phyloP scores from a whole-genome alignment of 2,113 vertebrate genomes.

The Epinephelus fuscoguttatus region DNA sequence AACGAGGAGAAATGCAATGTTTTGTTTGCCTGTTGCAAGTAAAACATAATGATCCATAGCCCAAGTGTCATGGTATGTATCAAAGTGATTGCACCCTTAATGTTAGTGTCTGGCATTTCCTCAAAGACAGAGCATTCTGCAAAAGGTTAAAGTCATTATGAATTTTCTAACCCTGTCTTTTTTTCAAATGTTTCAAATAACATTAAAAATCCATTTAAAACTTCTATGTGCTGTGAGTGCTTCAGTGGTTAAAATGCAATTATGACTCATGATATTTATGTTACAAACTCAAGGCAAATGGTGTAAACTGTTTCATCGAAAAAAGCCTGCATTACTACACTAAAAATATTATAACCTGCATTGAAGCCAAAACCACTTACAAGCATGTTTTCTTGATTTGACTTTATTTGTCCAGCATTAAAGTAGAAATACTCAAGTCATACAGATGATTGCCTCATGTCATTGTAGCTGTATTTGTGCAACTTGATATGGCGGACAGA shows the following conservation, averaged over 20 bases:
- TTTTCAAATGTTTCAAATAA: background rate
- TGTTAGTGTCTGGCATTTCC: too few species aligned
- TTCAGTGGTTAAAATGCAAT: background rate
- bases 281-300: background rate
- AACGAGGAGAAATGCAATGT: too few species aligned
- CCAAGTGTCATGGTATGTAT: too few species aligned
- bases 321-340: background rate
- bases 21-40: too few species aligned
- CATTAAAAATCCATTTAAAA: background rate
- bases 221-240: background rate
- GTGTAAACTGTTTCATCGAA: background rate
- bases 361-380: background rate
- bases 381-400: constrained; percentile 35
- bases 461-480: constrained; percentile 58
- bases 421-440: constrained; percentile 70
- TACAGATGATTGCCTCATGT: constrained; percentile 63
- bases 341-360: background rate
- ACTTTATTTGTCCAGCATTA: constrained; percentile 76
- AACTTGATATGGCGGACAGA: constrained; percentile 47
- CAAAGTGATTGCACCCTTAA: too few species aligned
- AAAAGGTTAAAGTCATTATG: too few species aligned
- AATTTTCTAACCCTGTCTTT: background rate
- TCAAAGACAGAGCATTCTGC: too few species aligned
- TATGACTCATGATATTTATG: background rate
- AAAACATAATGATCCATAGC: too few species aligned